Evolutionary conservation across 1,140 invertebrate genomes (phyloP), one percentile per base, ranked within the genome.

Genomic region (Procambarus clarkii): DNA sequence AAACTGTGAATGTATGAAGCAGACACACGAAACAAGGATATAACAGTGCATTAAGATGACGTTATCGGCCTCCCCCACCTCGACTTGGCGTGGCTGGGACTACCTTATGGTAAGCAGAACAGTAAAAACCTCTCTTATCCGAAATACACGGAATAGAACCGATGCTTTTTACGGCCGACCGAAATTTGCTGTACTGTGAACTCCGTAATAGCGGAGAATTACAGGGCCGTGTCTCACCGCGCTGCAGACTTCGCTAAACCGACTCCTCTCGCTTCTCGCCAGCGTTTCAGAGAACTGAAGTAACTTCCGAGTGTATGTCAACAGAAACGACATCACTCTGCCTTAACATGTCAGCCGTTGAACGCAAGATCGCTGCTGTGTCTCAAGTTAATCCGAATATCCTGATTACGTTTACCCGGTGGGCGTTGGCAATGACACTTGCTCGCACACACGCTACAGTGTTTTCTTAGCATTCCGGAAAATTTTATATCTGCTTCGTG

Each of bases 71-170:
- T 54, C 50, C 50, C 50, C n/a, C 85, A 87, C 85, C 13, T 78
- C 11, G 76, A 54, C 58, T 50, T 50, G 8, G 85, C 71, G 64
- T 87, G 4, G 74, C 85, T 58, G 46, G 18, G 48, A 34, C 85
- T 78, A 74, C 76, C 71, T 86, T 86, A 74, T 74, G 85, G 71
- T 78, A 78, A 60, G 85, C 74, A 87, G 71, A 78, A 87, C 85
- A 77, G 74, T 79, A 87, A 87, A 54, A 87, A 74, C 24, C 85
- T 79, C 76, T 87, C 85, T 87, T 87, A 87, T 87, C 85, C 85
- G 85, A 87, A 87, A 87, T 87, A 87, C 85, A 78, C 85, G 85
- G 77, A 87, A 87, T 87, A 87, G 85, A 87, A 87, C 85, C 85
- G 85, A 87, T 87, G 85, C 85, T 58, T 87, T 86, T 87, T 87